Conservation (phyloP, 2,797 vertebrate species). For the Coendou prehensilis region DNA sequence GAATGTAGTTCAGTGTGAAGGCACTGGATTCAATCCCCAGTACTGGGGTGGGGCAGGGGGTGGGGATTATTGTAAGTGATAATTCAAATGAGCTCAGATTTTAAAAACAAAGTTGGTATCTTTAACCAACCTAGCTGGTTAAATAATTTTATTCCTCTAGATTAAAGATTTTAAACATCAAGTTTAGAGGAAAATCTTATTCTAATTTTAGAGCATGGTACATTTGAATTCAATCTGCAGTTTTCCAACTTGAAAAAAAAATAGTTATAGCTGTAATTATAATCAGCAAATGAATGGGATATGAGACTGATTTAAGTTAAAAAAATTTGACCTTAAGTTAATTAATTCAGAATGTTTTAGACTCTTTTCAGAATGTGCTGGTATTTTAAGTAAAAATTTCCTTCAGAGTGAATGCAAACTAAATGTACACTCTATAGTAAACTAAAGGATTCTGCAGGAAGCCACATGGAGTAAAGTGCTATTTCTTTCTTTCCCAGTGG, state of each 20-base stretch:
- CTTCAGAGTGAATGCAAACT: constrained; percentile 37
- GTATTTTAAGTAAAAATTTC: constrained; percentile 60
- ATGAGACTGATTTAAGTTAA: constrained; percentile 59
- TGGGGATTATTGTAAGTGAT: neutral
- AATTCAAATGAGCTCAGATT: constrained; percentile 23
- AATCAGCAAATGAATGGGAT: constrained; percentile 67
- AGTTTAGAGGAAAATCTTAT: constrained; percentile 65
- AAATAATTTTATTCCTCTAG: constrained; percentile 65
- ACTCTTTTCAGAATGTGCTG: constrained; percentile 59
- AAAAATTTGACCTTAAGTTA: constrained; percentile 62
- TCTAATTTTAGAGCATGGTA: constrained; percentile 67
- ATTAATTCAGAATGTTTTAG: constrained; percentile 66
- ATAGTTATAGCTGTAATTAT: constrained; percentile 65
- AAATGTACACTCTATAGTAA: constrained; percentile 26
- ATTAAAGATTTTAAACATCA: constrained; percentile 36
- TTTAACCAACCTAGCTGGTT: constrained; percentile 53
- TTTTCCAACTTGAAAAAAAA: constrained; percentile 72
- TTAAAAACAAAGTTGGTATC: neutral
- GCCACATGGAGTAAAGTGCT: neutral
- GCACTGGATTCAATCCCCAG: neutral
- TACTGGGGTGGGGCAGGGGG: neutral
- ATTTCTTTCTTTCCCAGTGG: neutral
- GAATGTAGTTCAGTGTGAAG: neutral
- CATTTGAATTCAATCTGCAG: constrained; percentile 66
- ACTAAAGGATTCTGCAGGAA: constrained; percentile 52